Percentiles rank a stretch among this genome's conserved stretches.
Evolutionary conservation across 1,140 invertebrate species (phyloP).

Genomic region (Cheumatopsyche charites): DNA sequence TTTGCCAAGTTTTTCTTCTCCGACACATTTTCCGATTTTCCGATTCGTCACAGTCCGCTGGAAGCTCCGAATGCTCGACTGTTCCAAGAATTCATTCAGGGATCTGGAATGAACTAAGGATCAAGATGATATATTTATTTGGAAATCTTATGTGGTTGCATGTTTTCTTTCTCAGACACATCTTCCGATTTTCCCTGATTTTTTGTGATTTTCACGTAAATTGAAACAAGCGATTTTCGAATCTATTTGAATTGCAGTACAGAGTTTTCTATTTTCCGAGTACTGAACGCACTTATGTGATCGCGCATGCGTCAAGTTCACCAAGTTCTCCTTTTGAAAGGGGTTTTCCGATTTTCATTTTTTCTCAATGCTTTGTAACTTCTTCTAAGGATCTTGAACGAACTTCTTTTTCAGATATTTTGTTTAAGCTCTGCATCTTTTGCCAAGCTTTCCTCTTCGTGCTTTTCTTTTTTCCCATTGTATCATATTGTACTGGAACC

Average conservation of each 20-base stretch:
- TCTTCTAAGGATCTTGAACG: background rate
- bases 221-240: no score
- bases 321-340: background rate
- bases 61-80: no score
- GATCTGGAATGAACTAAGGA: background rate
- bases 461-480: no score
- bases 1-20: no score
- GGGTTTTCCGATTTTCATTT: background rate
- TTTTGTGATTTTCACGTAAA: background rate
- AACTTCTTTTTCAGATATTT: no score
- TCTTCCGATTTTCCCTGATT: background rate
- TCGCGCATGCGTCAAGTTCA: background rate
- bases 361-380: background rate
- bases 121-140: background rate
- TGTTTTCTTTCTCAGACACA: background rate
- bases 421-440: no score
- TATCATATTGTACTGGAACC: no score
- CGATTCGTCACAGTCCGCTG: no score
- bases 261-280: background rate
- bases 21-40: background rate
- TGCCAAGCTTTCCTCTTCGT: no score
- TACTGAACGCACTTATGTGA: background rate
- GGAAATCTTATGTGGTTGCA: background rate
- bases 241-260: no score
- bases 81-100: background rate